Conservation (phyloP, 2,888 invertebrate genomes). For the Sussaba pulchella region DNA sequence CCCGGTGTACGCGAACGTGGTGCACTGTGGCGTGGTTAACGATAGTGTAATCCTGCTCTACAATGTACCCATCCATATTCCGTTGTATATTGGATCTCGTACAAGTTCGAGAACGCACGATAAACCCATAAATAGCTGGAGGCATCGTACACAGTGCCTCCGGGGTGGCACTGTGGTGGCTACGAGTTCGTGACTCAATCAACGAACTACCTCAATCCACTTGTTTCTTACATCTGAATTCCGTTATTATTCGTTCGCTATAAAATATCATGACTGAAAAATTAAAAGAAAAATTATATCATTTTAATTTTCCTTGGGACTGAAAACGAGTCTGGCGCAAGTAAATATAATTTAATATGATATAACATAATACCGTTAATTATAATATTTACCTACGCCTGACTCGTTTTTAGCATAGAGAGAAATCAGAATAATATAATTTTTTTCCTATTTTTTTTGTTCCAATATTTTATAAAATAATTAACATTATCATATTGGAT, state of each 20-base stretch:
- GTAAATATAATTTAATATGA: no score
- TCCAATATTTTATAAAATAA: no score
- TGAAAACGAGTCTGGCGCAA: no score
- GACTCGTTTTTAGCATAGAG: no score
- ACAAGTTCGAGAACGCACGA: slow-evolving; percentile 12
- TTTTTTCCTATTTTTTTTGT: no score
- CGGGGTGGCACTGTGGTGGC: neutral
- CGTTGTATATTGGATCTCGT: neutral
- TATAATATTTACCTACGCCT: no score
- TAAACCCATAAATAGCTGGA: slow-evolving; percentile 15
- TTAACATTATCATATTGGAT: no score
- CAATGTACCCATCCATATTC: slow-evolving; percentile 7
- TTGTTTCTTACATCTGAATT: neutral
- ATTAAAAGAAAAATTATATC: neutral
- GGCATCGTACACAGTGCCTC: neutral
- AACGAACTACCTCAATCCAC: slow-evolving; percentile 46
- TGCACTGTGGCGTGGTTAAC: neutral
- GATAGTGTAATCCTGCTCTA: slow-evolving; percentile 3
- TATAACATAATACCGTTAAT: no score
- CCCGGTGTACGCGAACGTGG: neutral
- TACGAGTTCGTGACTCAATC: slow-evolving; percentile 76
- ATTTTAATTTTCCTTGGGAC: neutral
- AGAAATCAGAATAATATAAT: no score
- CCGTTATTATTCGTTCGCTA: neutral
- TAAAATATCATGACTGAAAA: neutral